Conservation (phyloP, 2,797 vertebrate genomes). For the Parauchenoglanis punctatus region DNA sequence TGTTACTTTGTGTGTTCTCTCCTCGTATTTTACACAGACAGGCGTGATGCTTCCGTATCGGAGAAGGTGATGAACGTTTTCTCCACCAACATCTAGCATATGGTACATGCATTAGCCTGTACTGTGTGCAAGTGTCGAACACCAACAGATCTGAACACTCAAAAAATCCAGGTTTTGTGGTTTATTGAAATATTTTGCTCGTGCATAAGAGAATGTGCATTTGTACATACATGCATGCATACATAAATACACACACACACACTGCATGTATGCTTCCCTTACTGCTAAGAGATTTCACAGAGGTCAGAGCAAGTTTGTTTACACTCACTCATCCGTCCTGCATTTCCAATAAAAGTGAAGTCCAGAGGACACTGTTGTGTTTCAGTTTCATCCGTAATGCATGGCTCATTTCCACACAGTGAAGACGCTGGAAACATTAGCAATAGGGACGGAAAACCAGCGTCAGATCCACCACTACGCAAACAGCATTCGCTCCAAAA, state of each 20-base stretch:
- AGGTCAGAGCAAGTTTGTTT: neutral
- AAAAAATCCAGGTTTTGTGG: slow-evolving; percentile 64
- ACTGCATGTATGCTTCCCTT: neutral
- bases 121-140: slow-evolving; percentile 27
- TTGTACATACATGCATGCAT: neutral
- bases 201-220: neutral
- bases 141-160: slow-evolving; percentile 42
- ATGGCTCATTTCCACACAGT: neutral
- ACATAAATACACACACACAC: neutral
- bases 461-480: slow-evolving; percentile 43
- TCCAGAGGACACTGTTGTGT: neutral
- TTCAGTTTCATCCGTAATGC: slow-evolving; percentile 3
- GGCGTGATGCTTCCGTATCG: slow-evolving; percentile 43
- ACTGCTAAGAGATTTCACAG: neutral
- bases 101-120: slow-evolving; percentile 66
- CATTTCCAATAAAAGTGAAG: slow-evolving; percentile 47
- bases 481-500: slow-evolving; percentile 52
- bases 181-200: slow-evolving; percentile 57
- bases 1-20: slow-evolving; percentile 54
- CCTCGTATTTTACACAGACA: slow-evolving; percentile 64
- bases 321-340: neutral
- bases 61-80: slow-evolving; percentile 68
- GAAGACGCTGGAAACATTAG: slow-evolving; percentile 59
- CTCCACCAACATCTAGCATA: slow-evolving; percentile 66
- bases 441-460: slow-evolving; percentile 54